Base-by-base conservation (phyloP, 1,140 invertebrate species). In the Drosophila bifasciata region DNA sequence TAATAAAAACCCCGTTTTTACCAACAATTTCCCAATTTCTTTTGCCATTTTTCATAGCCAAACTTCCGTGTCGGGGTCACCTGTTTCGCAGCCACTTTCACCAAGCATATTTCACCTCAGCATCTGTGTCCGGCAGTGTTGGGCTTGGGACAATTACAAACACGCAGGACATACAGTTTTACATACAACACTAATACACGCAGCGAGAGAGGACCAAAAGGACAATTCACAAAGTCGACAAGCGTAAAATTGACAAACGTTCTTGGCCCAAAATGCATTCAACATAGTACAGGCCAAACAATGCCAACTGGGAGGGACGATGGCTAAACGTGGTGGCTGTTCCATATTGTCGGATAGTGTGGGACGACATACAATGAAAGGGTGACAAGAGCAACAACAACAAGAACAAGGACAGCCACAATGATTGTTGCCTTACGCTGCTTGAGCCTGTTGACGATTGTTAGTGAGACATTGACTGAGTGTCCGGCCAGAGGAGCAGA, bases 401-500 rank as follows among this genome's bases (percentile, higher is more conserved):
- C 67, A 73, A 25, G 57, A 46, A 55, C 51, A 45, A 23, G 44
- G 23, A 19, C 51, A 41, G 32, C 36, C 50, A 60, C 70, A 77
- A 59, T 61, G 76, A 81, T 74, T 63, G 60, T 59, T 59, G 67
- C 69, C 71, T 58, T 61, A 86, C 77, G 81, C 81, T 86, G 73
- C 81, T 85, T 74, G 81, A 85, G 83, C 81, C 81, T 85, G 81
- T 86, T 85, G 81, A 85, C 81, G 85, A 86, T 88, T 86, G 83
- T 86, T 86, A 88, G 83, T 81, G 78, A 86, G 83, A 86, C 84
- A 86, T 88, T 86, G 83, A 86, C 83, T 72, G 71, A 88, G 83
- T 88, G 83, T 83, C 72, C 61, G 55, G 49, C 13, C 41, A 40
- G 40, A 62, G 59, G 25, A 23, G 39, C 23, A 44, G 23, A 39